These are phyloP conservation scores for Paguma larvata DNA, from an alignment of 2,797 vertebrate species.

Conservation along the genomic window DNA sequence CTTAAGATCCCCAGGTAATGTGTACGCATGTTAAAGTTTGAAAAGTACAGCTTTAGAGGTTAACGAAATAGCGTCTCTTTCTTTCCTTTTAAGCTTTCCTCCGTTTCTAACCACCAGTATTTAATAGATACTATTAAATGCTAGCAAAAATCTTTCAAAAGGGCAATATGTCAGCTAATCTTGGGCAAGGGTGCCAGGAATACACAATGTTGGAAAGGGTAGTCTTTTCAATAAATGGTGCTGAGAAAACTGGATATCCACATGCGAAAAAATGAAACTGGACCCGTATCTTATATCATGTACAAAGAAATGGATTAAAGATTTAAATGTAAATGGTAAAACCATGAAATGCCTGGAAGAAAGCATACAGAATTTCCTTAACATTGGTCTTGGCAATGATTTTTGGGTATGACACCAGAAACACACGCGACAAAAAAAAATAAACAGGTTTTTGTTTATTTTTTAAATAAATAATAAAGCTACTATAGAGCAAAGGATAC, in stretches of 20 bases:
- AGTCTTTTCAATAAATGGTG: background rate
- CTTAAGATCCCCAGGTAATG: background rate
- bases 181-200: background rate
- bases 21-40: background rate
- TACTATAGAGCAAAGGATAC: background rate
- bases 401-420: background rate
- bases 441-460: background rate
- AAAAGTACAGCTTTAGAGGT: background rate
- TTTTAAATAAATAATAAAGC: background rate
- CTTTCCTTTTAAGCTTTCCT: slow-evolving; percentile 39
- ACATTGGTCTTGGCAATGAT: background rate
- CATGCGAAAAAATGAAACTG: background rate
- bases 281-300: background rate
- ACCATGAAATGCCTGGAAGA: background rate
- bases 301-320: background rate
- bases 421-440: background rate
- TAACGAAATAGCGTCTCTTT: slow-evolving; percentile 28
- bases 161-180: background rate
- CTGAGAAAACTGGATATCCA: background rate
- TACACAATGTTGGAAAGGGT: background rate
- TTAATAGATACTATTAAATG: slow-evolving; percentile 51
- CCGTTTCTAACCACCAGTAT: background rate
- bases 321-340: background rate
- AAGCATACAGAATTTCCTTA: background rate
- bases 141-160: slow-evolving; percentile 29